Percentiles rank a stretch among this genome's conserved stretches.
These are phyloP conservation scores for Cryptophagus acutangulus DNA, from an alignment of 2,888 invertebrate genomes.

Conservation along the genomic window DNA sequence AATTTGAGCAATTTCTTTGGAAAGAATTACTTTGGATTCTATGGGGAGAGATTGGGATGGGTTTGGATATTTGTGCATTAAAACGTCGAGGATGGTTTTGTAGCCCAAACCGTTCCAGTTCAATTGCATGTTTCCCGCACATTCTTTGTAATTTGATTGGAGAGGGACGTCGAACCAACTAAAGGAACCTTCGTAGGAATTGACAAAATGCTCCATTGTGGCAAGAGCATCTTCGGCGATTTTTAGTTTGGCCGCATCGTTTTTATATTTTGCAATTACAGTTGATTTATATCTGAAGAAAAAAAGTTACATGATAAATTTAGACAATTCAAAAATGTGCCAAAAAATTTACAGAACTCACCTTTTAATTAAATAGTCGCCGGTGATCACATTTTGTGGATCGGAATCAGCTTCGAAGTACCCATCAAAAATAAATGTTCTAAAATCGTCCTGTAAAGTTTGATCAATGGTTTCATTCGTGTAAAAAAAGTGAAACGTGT, in stretches of 20 bases:
- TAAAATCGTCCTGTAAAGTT: background rate
- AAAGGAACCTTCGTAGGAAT: slow-evolving; percentile 48
- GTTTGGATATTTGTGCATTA: slow-evolving; percentile 48
- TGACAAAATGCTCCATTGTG: slow-evolving; percentile 24
- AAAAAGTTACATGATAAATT: background rate
- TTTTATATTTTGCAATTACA: slow-evolving; percentile 19
- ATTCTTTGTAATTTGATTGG: slow-evolving; percentile 59
- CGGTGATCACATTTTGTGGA: slow-evolving; percentile 18
- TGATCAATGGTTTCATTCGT: slow-evolving; percentile 35
- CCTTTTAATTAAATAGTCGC: slow-evolving; percentile 23
- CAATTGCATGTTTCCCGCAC: slow-evolving; percentile 63
- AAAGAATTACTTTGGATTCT: slow-evolving; percentile 31
- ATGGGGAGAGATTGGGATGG: slow-evolving; percentile 22
- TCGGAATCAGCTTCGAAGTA: slow-evolving; percentile 11
- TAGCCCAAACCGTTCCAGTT: slow-evolving; percentile 71
- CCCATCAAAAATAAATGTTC: too few species aligned
- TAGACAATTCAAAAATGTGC: background rate
- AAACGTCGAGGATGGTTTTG: slow-evolving; percentile 58
- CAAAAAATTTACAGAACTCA: too few species aligned
- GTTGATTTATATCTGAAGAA: slow-evolving; percentile 21
- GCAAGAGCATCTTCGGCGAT: slow-evolving; percentile 11
- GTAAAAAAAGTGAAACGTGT: slow-evolving; percentile 37
- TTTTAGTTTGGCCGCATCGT: slow-evolving; percentile 13
- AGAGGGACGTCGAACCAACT: slow-evolving; percentile 63
- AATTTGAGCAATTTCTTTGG: slow-evolving; percentile 28